Base-by-base conservation (phyloP, 92 coral and sea anemone species). In the Phenganax stokvisi region DNA sequence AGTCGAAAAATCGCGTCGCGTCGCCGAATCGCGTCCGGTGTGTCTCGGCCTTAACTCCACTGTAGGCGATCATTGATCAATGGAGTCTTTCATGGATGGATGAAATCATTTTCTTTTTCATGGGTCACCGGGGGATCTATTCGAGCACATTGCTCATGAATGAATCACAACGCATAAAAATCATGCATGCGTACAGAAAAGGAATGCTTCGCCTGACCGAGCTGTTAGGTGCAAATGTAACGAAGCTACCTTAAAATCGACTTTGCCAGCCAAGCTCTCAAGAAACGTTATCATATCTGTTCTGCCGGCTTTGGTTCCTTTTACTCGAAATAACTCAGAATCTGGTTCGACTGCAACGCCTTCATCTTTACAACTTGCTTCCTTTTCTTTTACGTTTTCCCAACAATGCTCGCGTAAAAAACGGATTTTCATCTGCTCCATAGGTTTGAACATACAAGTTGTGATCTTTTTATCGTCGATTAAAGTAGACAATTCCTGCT, bases 291-390 rank as follows among this genome's bases (percentile, higher is more conserved):
- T 76, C 15, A 64, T 53, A 37, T 76, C 25, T 12, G 29, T 58
- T 76, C 51, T 54, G 31, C 81, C 81, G 2, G 52, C 56, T n/a
- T 57, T 15, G 9, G 81, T 76, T 57, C 81, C 81, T 54, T 57
- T 76, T n/a, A 76, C 25, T 12, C 16, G 27, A 58, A 76, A 59
- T 2, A 54, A 59, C 16, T 25, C 81, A 16, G 56, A 1, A 10
- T 8, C 10, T 10, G 6, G 3, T 12, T 76, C 10, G 31, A 76
- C 10, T 0, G 44, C 29, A 76, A 76, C 71, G 69, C 81, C 70
- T 59, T 76, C 81, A 2, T 1, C 54, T 13, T 31, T 51, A 6
- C 64, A 59, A 76, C 71, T 12, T 8, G 37, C 6, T 15, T 54
- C 20, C 7, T 57, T 29, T 10, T 13, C 81, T 8, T 28, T 29